Evolutionary conservation across 2,113 vertebrate genomes (phyloP).

Genomic region (Zosterops hypoxanthus): DNA sequence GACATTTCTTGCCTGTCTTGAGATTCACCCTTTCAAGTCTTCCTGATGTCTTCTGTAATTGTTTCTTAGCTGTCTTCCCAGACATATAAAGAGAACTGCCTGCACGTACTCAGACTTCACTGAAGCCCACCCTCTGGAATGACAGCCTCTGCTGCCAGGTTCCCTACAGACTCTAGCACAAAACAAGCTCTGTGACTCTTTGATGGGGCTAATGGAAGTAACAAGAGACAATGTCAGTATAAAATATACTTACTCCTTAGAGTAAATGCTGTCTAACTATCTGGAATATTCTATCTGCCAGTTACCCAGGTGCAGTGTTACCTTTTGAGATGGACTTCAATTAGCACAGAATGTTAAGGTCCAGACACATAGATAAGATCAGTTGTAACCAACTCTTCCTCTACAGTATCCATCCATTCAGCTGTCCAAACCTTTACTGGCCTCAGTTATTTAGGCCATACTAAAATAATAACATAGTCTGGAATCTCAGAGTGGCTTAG

Average conservation of each 20-base stretch:
- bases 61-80: neutral
- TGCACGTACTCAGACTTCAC: neutral
- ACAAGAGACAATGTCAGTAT: neutral
- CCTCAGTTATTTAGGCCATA: neutral
- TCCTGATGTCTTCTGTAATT: neutral
- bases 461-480: neutral
- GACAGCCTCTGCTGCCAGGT: neutral
- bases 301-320: neutral
- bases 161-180: neutral
- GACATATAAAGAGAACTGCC: neutral
- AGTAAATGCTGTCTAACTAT: neutral
- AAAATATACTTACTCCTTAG: neutral
- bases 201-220: neutral
- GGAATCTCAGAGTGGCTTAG: neutral
- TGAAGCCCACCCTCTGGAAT: neutral
- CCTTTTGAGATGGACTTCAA: neutral
- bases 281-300: neutral
- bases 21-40: neutral
- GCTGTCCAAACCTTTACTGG: neutral
- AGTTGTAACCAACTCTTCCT: neutral
- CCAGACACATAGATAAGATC: fast-evolving
- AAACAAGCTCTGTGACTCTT: neutral
- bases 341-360: neutral
- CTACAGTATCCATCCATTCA: neutral
- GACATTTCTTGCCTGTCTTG: neutral